Evolutionary conservation across 2,113 vertebrate species (phyloP), one percentile per base, ranked within the genome.

Genomic region (Poeciliopsis retropinna): DNA sequence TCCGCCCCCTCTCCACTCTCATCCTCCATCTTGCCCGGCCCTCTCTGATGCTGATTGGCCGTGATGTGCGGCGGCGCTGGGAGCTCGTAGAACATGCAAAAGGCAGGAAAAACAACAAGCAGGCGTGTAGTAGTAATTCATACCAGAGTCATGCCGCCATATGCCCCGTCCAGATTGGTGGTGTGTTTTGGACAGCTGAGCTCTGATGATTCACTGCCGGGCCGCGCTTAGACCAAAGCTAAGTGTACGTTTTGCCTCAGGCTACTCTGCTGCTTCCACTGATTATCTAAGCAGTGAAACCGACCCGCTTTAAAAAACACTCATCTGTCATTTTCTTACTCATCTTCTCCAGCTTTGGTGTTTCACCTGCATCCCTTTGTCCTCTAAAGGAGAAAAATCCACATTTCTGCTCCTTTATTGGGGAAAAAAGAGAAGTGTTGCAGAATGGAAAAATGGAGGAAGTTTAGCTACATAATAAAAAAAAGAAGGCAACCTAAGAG

Each of bases 161-260:
- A 88, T 91, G 86, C 86, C 87, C 68, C 71, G 85, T 82, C 87
- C 87, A 90, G 90, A 89, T 87, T 88, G 85, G 79, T 85, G 91
- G 83, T 92, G 85, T 85, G 39, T 88, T 85, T 91, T 92, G 91
- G 90, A 91, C 88, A 81, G 85, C 80, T 92, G 88, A 88, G 85
- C 84, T 85, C 85, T 82, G 86, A 89, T 92, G 92, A 92, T 91
- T 94, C 93, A 92, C 86, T 67, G 84, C 86, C 70, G 76, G 84
- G 81, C 83, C 84, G 65, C 32, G 67, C 76, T 76, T 31, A 78
- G 83, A 86, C 83, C 89, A 89, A 79, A 86, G 90, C 83, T 84
- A 85, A 85, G 83, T 88, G 89, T 87, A 87, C 78, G 63, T 88
- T 90, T 79, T 76, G 88, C 89, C 89, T 82, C 60, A 10, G 86